A percentile compares a stretch with the other conserved stretches of the same genome.
phyloP scores from a whole-genome alignment of 2,113 vertebrate species.

The Chaetura pelagica region DNA sequence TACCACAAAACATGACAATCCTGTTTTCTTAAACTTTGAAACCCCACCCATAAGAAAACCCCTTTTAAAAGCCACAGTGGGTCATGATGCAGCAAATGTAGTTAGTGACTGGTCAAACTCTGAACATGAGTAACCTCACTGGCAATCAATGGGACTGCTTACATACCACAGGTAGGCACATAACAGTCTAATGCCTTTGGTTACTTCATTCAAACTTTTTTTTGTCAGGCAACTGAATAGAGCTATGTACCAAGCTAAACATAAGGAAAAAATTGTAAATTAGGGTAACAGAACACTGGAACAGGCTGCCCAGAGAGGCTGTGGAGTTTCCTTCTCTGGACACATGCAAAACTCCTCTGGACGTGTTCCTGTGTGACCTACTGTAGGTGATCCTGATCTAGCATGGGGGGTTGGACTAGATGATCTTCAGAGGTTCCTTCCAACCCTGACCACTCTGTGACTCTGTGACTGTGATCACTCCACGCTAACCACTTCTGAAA shows the following conservation, averaged over 20 bases:
- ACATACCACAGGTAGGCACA: accelerated
- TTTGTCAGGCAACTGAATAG: background rate
- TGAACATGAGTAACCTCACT: background rate
- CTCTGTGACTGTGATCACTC: background rate
- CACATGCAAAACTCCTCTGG: too few species aligned
- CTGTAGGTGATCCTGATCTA: too few species aligned
- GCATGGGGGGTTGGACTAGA: too few species aligned
- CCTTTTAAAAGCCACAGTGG: background rate
- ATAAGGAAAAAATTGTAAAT: background rate
- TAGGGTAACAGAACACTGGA: too few species aligned
- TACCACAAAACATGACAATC: background rate
- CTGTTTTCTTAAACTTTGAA: background rate
- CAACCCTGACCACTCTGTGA: too few species aligned
- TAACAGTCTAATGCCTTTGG: background rate
- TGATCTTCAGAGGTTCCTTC: too few species aligned
- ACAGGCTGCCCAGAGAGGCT: too few species aligned
- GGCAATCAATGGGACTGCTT: background rate
- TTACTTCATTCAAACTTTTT: background rate
- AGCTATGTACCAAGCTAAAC: background rate
- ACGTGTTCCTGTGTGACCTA: too few species aligned
- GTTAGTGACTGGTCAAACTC: background rate
- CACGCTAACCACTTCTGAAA: background rate
- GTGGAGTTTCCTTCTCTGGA: too few species aligned
- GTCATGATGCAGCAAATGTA: background rate
- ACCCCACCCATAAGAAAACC: accelerated